Base-by-base conservation (phyloP, 2,797 vertebrate genomes). In the Lepilemur ruficaudatus region DNA sequence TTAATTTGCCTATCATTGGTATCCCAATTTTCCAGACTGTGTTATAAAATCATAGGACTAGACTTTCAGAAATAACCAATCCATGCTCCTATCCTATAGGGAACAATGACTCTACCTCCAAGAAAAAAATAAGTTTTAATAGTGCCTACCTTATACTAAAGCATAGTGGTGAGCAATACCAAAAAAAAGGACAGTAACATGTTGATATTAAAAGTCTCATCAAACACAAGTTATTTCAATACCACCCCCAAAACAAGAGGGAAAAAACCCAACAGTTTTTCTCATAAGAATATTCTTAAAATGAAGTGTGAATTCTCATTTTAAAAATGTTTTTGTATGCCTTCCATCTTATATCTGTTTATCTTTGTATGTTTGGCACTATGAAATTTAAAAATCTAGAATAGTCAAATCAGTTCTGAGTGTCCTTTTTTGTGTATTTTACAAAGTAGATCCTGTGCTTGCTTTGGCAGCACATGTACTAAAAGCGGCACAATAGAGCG, bases 131-230 rank as follows among this genome's bases (percentile, higher is more conserved):
- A 83, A 65, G 22, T 79, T 92, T 81, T 76, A 65, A 83, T 75
- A 84, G 41, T 70, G 35, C 65, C 69, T 91, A 30, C 63, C 63
- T 91, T 86, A 72, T 18, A 89, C 25, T 83, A 89, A 93, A 97
- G 83, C 32, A 14, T 84, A 87, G 69, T 91, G 43, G 3, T 65
- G 30, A 97, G 43, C 25, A 48, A 22, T 75, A 50, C 30, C 43
- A 12, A 72, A 30, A 35, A 35, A 76, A 80, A 72, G 70, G 25
- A 79, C 1, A 8, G 23, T 48, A 43, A 41, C 25, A n/a, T 92
- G 13, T 79, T 81, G 23, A 23, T 90, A 52, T 63, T 79, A 84
- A 86, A 69, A 61, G 13, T 89, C 46, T 93, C 12, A 41, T 63
- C 46, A 63, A 90, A 84, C 50, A 70, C 15, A 65, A 35, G 10